Evolutionary conservation across 2,113 vertebrate species (phyloP), one percentile per base, ranked within the genome.

Genomic region (Clarias magur): DNA sequence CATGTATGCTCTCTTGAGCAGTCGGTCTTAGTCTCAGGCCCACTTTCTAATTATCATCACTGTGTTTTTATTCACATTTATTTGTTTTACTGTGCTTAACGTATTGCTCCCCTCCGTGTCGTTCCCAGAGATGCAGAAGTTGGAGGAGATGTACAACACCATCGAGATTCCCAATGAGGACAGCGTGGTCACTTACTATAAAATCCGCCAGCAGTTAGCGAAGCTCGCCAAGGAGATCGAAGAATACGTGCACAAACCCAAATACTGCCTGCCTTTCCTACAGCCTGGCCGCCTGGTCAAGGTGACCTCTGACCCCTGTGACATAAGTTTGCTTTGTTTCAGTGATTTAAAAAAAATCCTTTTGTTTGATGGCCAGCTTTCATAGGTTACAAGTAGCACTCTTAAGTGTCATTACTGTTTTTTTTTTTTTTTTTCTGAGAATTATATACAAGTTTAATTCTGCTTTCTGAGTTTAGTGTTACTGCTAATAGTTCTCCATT

Each of bases 91-190:
- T 16, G 6, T 19, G 13, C 6, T 2, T n/a, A 16, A 34, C 56
- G 17, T 11, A 25, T 15, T 56, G 6, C 25, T 53, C 21, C 27
- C 19, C 42, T 38, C 3, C 42, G 42, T 68, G 23, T 70, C 0
- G 4, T 60, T 85, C 89, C 6, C 84, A 98, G 97, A 94, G 92
- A 93, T 95, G 75, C 95, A 96, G 93, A 97, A 93, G 57, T 89
- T 98, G 83, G 97, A 99, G 94, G 95, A 95, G 87, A 96, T 97
- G 87, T 99, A 99, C 88, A 97, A 98, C 89, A 91, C 94, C 89
- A 98, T 99, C 85, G 94, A 95, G 86, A 99, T 99, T 91, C 97
- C 98, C 53, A 99, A 98, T 86, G 98, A 99, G 92, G 98, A 99
- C 90, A 96, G 94, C 19, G 98, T 97, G 48, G 94, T 98, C 70